A percentile compares a stretch with the other conserved stretches of the same genome.
Conservation (phyloP, 2,888 invertebrate genomes). For the Sinotaia quadrata region DNA sequence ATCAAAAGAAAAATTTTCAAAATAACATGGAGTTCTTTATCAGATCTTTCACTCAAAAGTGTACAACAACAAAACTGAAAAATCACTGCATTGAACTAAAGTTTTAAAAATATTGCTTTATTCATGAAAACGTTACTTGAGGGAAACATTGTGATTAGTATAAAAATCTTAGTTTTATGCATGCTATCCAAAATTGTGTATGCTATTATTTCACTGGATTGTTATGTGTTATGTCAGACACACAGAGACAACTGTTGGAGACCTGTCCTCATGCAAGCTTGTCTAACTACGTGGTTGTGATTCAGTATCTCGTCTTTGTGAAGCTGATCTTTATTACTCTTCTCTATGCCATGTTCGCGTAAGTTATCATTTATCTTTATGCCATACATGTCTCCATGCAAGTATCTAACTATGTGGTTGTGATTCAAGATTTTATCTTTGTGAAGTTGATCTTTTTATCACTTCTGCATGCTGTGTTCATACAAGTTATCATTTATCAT, state of each 20-base stretch:
- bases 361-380: constrained; percentile 39
- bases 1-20: too few species aligned
- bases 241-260: constrained; percentile 36
- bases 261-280: constrained; percentile 54
- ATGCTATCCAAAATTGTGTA: too few species aligned
- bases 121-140: too few species aligned
- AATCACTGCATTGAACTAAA: too few species aligned
- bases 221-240: constrained; percentile 39
- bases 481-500: too few species aligned
- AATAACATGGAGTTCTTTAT: too few species aligned
- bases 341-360: constrained; percentile 96
- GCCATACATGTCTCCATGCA: not conserved
- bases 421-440: not conserved
- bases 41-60: too few species aligned
- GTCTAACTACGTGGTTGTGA: constrained; percentile 81
- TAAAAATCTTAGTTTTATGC: too few species aligned
- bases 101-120: too few species aligned
- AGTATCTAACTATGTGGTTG: not conserved
- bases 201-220: too few species aligned
- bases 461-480: not conserved
- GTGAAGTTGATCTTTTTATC: not conserved
- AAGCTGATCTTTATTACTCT: constrained; percentile 96
- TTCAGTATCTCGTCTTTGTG: constrained; percentile 93
- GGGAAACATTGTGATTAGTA: too few species aligned
- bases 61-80: too few species aligned